Evolutionary conservation across 2,113 vertebrate genomes (phyloP).

Genomic region (Sinocyclocheilus rhinocerous): DNA sequence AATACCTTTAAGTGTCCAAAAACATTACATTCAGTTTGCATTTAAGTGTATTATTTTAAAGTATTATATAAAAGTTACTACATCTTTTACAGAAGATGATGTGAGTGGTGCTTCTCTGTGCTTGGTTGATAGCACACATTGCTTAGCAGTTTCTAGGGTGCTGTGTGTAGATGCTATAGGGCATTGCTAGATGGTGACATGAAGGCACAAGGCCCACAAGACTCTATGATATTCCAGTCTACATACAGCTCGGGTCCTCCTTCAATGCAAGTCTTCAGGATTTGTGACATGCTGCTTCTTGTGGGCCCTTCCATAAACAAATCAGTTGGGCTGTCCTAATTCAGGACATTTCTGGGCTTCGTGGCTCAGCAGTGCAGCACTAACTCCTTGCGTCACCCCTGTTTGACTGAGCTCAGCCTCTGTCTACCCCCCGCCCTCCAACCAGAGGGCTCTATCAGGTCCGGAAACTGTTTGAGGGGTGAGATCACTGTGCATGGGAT

Average conservation of each 20-base stretch:
- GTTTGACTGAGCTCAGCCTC: slow-evolving; percentile 41
- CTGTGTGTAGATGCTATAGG: neutral
- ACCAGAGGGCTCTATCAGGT: slow-evolving; percentile 25
- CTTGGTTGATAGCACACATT: neutral
- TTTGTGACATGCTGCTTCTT: neutral
- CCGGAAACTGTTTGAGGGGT: slow-evolving; percentile 37
- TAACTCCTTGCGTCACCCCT: slow-evolving; percentile 41
- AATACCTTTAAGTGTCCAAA: too few species aligned
- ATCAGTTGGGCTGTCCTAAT: slow-evolving; percentile 18
- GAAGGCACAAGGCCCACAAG: neutral
- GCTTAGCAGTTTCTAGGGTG: neutral
- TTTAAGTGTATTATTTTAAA: too few species aligned
- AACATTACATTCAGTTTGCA: neutral
- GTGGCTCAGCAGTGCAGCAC: slow-evolving; percentile 23
- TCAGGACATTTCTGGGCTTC: slow-evolving; percentile 45
- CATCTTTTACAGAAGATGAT: too few species aligned
- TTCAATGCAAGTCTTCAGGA: neutral
- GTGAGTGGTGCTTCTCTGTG: neutral
- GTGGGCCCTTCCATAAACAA: neutral
- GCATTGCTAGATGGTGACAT: neutral
- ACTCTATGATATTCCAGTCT: neutral
- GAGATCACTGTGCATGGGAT: slow-evolving; percentile 36
- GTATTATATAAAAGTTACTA: too few species aligned
- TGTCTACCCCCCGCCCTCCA: slow-evolving; percentile 8
- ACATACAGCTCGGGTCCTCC: neutral